These are phyloP conservation scores for Vollenhovia emeryi DNA, from an alignment of 1,140 invertebrate species.

Conservation along the genomic window DNA sequence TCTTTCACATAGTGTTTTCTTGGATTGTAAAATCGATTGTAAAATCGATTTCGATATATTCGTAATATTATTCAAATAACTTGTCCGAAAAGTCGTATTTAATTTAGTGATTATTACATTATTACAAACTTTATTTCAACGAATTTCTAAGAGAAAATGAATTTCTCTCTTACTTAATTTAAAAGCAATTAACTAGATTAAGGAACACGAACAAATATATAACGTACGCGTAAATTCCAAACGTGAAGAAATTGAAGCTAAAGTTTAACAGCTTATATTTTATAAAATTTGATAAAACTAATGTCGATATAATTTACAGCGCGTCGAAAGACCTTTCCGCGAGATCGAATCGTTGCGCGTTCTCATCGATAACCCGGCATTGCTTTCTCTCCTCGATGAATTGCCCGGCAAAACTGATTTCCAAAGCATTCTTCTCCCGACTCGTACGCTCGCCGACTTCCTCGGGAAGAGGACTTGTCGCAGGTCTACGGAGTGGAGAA, in stretches of 20 bases:
- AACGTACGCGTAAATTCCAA: background rate
- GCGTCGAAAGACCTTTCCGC: background rate
- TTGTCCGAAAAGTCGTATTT: background rate
- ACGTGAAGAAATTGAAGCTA: background rate
- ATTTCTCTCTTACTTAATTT: background rate
- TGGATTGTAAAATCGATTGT: background rate
- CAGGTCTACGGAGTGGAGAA: constrained; percentile 28
- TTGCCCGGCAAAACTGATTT: constrained; percentile 59
- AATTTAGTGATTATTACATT: background rate
- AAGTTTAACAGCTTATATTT: background rate
- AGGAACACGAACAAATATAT: background rate
- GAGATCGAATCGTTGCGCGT: constrained; percentile 27
- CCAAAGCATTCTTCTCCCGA: constrained; percentile 45
- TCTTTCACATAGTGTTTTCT: background rate
- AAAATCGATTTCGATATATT: background rate
- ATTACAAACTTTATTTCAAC: no score
- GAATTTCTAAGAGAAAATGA: no score
- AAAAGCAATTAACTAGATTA: background rate
- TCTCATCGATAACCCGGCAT: constrained; percentile 48
- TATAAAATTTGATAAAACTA: constrained; percentile 12
- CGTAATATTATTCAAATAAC: background rate
- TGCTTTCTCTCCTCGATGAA: constrained; percentile 50
- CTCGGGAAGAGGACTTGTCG: constrained; percentile 15
- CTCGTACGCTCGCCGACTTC: constrained; percentile 14
- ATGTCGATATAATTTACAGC: constrained; percentile 11